phyloP scores from a whole-genome alignment of 2,888 invertebrate species.

The Agrenia bidenticulata region DNA sequence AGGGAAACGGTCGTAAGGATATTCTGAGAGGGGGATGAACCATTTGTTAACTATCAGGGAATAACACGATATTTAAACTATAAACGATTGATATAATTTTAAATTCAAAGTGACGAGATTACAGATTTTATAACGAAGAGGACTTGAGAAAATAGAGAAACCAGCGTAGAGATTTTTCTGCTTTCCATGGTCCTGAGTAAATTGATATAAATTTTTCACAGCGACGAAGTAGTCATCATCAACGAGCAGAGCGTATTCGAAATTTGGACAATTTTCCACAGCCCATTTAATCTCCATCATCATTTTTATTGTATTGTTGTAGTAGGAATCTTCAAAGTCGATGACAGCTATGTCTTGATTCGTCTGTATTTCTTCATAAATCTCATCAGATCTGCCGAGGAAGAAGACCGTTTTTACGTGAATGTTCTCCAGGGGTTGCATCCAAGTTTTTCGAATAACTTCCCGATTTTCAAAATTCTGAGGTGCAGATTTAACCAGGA shows the following conservation, averaged over 20 bases:
- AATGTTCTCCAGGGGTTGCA: slow-evolving; percentile 71
- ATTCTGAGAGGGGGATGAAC: slow-evolving; percentile 79
- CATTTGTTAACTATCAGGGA: slow-evolving; percentile 66
- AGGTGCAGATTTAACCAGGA: slow-evolving; percentile 71
- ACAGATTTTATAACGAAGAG: slow-evolving; percentile 73
- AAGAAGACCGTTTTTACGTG: slow-evolving; percentile 74
- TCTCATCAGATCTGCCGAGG: slow-evolving; percentile 58
- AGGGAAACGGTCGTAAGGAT: slow-evolving; percentile 85
- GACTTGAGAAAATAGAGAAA: slow-evolving; percentile 73
- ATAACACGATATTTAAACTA: background rate
- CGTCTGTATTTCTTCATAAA: slow-evolving; percentile 14
- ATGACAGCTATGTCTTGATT: slow-evolving; percentile 78
- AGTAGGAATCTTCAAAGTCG: slow-evolving; percentile 78
- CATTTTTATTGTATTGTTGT: slow-evolving; percentile 89
- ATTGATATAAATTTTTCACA: slow-evolving; percentile 75
- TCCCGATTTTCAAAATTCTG: slow-evolving; percentile 67
- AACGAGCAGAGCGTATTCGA: slow-evolving; percentile 80
- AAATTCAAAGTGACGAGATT: slow-evolving; percentile 58
- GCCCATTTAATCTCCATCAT: slow-evolving; percentile 87
- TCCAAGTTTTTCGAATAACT: slow-evolving; percentile 81
- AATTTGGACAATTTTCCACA: slow-evolving; percentile 69
- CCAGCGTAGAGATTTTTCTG: slow-evolving; percentile 71
- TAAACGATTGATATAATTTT: background rate
- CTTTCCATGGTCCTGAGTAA: slow-evolving; percentile 67
- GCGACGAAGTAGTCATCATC: slow-evolving; percentile 94